Conservation (phyloP, 2,888 invertebrate species). For the Clusia tigrina region DNA sequence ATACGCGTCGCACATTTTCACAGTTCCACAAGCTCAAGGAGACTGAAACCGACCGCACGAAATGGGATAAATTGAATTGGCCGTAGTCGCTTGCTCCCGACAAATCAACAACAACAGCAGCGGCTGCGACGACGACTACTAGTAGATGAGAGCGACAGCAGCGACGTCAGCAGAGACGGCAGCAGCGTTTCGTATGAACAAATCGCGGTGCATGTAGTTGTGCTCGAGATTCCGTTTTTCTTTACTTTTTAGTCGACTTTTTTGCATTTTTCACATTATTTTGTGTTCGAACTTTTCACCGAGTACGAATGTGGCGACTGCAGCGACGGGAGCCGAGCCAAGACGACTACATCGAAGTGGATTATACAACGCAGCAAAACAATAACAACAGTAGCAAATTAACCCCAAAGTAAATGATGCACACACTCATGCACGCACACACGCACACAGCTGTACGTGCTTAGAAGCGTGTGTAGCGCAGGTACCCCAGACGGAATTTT, state of each 20-base stretch:
- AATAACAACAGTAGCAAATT: conserved; percentile 23
- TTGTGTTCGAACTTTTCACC: conserved; percentile 11
- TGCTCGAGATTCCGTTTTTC: conserved; percentile 4
- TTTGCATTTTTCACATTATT: background rate
- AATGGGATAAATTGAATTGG: conserved; percentile 1
- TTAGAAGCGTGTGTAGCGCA: background rate
- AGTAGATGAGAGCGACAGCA: conserved; percentile 24
- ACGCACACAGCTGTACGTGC: background rate
- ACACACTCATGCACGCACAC: too few species aligned
- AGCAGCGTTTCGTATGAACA: conserved; percentile 24
- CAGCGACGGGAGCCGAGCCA: conserved; percentile 29
- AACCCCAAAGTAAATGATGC: background rate
- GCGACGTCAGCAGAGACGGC: conserved; percentile 26
- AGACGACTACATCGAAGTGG: conserved; percentile 36
- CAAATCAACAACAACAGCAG: too few species aligned
- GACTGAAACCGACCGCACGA: conserved; percentile 46
- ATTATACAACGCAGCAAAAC: conserved; percentile 40
- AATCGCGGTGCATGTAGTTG: conserved; percentile 11
- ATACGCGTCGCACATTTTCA: conserved; percentile 56
- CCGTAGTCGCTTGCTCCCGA: background rate
- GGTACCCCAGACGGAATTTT: background rate
- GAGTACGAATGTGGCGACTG: too few species aligned
- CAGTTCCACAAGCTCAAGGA: conserved; percentile 60
- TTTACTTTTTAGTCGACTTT: background rate
- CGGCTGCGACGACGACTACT: conserved; percentile 18